Evolutionary conservation across 2,797 vertebrate genomes (phyloP).

Genomic region (Borostomias antarcticus): DNA sequence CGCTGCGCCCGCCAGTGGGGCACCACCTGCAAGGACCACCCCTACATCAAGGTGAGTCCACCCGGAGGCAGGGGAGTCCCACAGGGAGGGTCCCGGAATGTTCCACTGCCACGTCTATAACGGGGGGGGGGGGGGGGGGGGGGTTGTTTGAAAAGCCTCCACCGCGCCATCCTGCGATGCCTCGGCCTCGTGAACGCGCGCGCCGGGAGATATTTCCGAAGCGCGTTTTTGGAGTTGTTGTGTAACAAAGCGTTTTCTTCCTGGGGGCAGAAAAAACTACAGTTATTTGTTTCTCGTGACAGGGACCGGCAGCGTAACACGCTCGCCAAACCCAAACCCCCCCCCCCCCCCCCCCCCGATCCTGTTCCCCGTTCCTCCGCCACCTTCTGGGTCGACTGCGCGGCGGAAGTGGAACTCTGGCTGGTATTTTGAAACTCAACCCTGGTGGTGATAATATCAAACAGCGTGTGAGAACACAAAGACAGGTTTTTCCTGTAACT

Average conservation of each 20-base stretch:
- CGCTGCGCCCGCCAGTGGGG: constrained; percentile 97
- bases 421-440: constrained; percentile 11
- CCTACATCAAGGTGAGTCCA: constrained; percentile 91
- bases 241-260: too few relatives aligned
- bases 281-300: not conserved
- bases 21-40: constrained; percentile 94
- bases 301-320: not conserved
- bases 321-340: not conserved
- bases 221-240: too few relatives aligned
- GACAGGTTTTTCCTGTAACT: constrained; percentile 34
- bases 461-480: constrained; percentile 29
- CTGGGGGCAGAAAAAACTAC: too few relatives aligned
- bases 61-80: not conserved
- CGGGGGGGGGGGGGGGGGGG: not conserved
- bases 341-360: not conserved
- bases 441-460: constrained; percentile 13
- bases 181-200: not conserved
- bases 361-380: too few relatives aligned
- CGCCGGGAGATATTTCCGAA: too few relatives aligned
- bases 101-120: not conserved
- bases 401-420: not conserved
- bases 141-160: not conserved
- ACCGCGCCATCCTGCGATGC: too few relatives aligned
- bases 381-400: too few relatives aligned
- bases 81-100: not conserved